Evolutionary conservation across 2,888 invertebrate genomes (phyloP).

Genomic region (Tipula helvola): DNA sequence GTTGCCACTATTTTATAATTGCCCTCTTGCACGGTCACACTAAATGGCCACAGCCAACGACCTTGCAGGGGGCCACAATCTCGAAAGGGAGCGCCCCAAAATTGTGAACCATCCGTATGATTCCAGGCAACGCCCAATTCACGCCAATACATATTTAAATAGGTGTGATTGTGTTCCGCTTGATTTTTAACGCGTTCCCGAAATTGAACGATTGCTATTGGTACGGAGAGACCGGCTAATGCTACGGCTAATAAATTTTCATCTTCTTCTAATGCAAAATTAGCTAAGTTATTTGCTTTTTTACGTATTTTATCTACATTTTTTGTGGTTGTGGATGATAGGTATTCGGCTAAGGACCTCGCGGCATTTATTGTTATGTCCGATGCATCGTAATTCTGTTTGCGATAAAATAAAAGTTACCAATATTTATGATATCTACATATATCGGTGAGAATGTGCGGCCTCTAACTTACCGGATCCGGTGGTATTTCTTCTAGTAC

Average conservation of each 20-base stretch:
- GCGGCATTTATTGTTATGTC: conserved; percentile 33
- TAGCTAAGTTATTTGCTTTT: conserved; percentile 32
- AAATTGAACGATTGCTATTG: conserved; percentile 36
- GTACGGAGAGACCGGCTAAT: conserved; percentile 34
- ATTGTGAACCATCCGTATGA: conserved; percentile 31
- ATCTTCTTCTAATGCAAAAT: conserved; percentile 32
- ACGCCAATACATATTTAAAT: conserved; percentile 34
- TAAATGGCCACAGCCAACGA: conserved; percentile 37
- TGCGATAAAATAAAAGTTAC: conserved; percentile 12
- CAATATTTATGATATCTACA: neutral
- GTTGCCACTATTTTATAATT: conserved; percentile 46
- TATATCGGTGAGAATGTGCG: neutral
- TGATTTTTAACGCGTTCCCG: conserved; percentile 31
- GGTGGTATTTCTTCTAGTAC: conserved; percentile 31
- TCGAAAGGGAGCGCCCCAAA: conserved; percentile 36
- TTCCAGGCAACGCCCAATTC: conserved; percentile 36
- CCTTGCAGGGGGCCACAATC: conserved; percentile 34
- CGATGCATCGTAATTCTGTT: conserved; percentile 32
- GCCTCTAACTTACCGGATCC: conserved; percentile 31
- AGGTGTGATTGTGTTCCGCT: conserved; percentile 31
- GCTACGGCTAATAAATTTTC: conserved; percentile 35
- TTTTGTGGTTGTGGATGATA: conserved; percentile 24
- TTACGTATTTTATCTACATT: conserved; percentile 28
- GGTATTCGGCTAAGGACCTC: conserved; percentile 31
- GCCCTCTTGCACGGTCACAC: conserved; percentile 32